Percentiles rank a stretch among this genome's conserved stretches.
Evolutionary conservation across 2,888 invertebrate species (phyloP).

Genomic region (Protophormia terraenovae): DNA sequence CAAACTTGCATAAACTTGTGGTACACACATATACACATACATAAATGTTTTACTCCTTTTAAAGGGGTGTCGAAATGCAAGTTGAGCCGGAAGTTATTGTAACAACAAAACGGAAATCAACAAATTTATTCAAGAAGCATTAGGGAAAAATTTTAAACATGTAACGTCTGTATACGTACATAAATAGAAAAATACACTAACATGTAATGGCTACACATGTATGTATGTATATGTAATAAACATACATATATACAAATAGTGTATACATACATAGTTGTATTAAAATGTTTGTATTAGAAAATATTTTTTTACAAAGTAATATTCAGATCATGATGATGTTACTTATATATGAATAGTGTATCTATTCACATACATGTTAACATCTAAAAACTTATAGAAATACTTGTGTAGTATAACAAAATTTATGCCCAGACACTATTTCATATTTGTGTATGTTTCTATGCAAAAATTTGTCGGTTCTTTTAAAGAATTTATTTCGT

Average conservation of each 20-base stretch:
- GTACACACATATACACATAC: background rate
- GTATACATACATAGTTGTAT: no score
- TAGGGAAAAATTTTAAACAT: slow-evolving; percentile 33
- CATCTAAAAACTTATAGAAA: background rate
- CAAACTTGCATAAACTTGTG: background rate
- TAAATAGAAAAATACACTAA: no score
- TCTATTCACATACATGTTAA: background rate
- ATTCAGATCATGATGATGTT: slow-evolving; percentile 47
- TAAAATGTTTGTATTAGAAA: background rate
- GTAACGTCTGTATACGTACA: background rate
- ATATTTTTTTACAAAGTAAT: slow-evolving; percentile 20
- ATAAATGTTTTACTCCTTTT: background rate
- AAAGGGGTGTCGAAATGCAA: slow-evolving; percentile 52
- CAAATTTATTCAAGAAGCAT: slow-evolving; percentile 63
- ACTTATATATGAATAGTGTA: background rate
- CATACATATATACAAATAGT: no score
- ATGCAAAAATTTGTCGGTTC: background rate
- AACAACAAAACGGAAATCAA: slow-evolving; percentile 66
- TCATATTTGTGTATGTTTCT: background rate
- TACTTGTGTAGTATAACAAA: background rate
- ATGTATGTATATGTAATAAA: background rate
- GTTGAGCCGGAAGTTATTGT: slow-evolving; percentile 66
- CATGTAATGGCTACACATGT: no score
- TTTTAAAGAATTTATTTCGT: background rate
- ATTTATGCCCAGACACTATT: background rate